These are phyloP conservation scores for Silurus aristotelis DNA, from an alignment of 2,797 vertebrate species.

Conservation along the genomic window DNA sequence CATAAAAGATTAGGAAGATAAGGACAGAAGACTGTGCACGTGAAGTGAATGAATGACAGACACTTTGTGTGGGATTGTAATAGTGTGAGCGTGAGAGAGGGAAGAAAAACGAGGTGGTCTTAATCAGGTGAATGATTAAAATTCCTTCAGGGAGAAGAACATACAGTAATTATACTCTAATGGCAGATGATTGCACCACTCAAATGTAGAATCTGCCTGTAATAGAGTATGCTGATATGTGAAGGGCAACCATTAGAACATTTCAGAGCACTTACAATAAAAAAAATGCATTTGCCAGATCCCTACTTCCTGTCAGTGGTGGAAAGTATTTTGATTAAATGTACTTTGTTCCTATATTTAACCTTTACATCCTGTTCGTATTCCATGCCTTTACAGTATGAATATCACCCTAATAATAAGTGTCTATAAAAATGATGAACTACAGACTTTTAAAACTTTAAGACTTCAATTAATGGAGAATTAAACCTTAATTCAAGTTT, in stretches of 20 bases:
- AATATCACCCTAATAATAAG: too few relatives aligned
- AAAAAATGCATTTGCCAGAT: not conserved
- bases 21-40: not conserved
- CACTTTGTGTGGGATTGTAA: not conserved
- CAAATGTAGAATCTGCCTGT: slow-evolving; percentile 6
- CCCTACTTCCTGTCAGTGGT: too few relatives aligned
- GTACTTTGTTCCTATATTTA: too few relatives aligned
- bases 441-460: too few relatives aligned
- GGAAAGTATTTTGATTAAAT: too few relatives aligned
- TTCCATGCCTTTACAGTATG: too few relatives aligned
- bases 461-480: too few relatives aligned
- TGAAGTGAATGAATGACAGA: not conserved
- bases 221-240: not conserved
- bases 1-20: not conserved
- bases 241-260: not conserved
- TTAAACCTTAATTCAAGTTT: too few relatives aligned
- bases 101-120: not conserved
- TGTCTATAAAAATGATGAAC: too few relatives aligned
- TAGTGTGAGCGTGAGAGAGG: not conserved
- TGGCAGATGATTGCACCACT: not conserved
- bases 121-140: slow-evolving; percentile 8
- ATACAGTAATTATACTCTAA: slow-evolving; percentile 25
- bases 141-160: slow-evolving; percentile 9
- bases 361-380: too few relatives aligned
- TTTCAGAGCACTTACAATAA: not conserved